Evolutionary conservation across 2,113 vertebrate species (phyloP).

Genomic region (Loxodonta africana): DNA sequence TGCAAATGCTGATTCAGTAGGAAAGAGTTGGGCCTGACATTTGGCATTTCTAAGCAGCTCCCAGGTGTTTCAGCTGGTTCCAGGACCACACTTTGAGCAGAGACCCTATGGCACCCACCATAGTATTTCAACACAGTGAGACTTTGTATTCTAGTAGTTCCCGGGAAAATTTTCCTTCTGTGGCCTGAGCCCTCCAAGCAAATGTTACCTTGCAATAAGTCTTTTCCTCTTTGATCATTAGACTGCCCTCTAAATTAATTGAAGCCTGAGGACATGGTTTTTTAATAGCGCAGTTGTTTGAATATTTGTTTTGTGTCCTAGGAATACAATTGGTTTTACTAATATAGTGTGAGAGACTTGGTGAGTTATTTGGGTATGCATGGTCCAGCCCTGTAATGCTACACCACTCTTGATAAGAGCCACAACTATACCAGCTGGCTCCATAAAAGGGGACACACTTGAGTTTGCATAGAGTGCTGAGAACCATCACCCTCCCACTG

Average conservation of each 20-base stretch:
- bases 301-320: slow-evolving; percentile 64
- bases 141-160: neutral
- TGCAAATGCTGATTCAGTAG: neutral
- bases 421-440: neutral
- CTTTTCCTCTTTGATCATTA: slow-evolving; percentile 32
- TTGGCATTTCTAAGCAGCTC: neutral
- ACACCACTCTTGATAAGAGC: neutral
- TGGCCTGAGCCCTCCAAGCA: neutral
- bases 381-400: neutral
- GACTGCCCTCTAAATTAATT: neutral
- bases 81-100: neutral
- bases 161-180: slow-evolving; percentile 30
- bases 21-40: neutral
- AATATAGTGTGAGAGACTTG: slow-evolving; percentile 22
- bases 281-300: neutral
- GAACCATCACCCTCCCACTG: neutral
- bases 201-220: neutral
- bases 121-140: neutral
- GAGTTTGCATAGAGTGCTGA: neutral
- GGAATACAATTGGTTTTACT: slow-evolving; percentile 48
- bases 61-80: neutral
- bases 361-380: slow-evolving; percentile 24
- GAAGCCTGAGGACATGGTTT: neutral
- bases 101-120: neutral
- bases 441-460: neutral